A percentile compares a stretch with the other conserved stretches of the same genome.
Evolutionary conservation across 1,140 invertebrate genomes (phyloP).

Genomic region (Pomacea maculata): DNA sequence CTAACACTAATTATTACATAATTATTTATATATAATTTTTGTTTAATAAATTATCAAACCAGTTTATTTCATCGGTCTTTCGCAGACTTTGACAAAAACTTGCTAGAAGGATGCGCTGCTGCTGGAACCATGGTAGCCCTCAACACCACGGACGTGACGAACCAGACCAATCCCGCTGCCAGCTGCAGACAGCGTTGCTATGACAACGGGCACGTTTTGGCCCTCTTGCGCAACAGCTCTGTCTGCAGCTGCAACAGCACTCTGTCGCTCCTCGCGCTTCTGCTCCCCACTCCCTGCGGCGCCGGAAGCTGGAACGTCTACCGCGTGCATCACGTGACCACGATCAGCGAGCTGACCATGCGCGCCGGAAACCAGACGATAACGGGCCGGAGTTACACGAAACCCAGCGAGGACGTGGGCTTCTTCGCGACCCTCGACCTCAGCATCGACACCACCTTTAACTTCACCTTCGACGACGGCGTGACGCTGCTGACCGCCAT

Average conservation of each 20-base stretch:
- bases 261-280: neutral
- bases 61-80: neutral
- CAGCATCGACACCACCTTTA: constrained; percentile 33
- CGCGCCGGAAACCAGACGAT: constrained; percentile 21
- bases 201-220: constrained; percentile 4
- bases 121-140: neutral
- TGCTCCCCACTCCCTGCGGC: neutral
- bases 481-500: constrained; percentile 28
- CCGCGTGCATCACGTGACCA: constrained; percentile 25
- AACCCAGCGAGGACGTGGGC: constrained; percentile 49
- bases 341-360: constrained; percentile 10
- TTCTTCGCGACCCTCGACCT: constrained; percentile 40
- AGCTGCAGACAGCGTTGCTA: constrained; percentile 24
- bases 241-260: constrained; percentile 24
- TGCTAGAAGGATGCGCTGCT: constrained; percentile 16
- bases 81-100: constrained; percentile 17
- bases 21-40: too few species aligned
- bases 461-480: constrained; percentile 55
- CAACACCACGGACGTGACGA: constrained; percentile 5
- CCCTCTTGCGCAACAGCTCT: constrained; percentile 16
- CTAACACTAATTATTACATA: too few species aligned
- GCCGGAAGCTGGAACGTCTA: constrained; percentile 30
- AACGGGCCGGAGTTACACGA: constrained; percentile 40
- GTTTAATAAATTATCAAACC: too few species aligned
- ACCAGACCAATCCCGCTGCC: neutral